A percentile compares a stretch with the other conserved stretches of the same genome.
These are phyloP conservation scores for Oasisia sp. DNA, from an alignment of 2,888 invertebrate genomes.

Conservation along the genomic window DNA sequence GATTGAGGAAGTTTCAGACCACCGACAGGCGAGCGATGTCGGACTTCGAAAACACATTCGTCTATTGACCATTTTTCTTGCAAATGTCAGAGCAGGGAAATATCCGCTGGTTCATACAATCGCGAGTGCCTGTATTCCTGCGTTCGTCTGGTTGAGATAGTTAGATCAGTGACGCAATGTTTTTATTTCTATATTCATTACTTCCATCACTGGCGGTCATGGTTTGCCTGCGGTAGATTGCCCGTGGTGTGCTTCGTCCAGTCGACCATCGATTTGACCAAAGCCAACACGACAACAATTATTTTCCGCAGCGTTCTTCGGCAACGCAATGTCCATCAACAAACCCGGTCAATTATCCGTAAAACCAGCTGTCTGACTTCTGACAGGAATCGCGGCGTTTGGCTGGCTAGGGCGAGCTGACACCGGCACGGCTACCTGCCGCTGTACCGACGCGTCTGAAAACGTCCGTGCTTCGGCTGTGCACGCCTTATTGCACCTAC, in stretches of 20 bases:
- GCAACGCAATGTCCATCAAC: neutral
- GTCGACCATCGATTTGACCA: neutral
- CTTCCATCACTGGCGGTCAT: neutral
- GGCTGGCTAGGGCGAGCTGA: neutral
- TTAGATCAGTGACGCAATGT: neutral
- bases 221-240: neutral
- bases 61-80: neutral
- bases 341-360: neutral
- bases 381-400: too few species aligned
- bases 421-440: neutral
- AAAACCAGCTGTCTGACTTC: too few species aligned
- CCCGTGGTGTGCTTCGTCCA: neutral
- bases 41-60: neutral
- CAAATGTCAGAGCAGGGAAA: neutral
- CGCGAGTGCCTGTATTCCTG: neutral
- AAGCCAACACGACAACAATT: neutral
- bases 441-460: neutral
- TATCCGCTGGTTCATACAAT: neutral
- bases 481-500: neutral
- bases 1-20: too few species aligned
- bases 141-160: neutral
- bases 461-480: neutral
- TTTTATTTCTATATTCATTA: too few species aligned
- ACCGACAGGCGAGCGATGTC: too few species aligned
- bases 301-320: neutral